Base-by-base conservation (phyloP, 35 echinoderm and acorn worm genomes). In the Apostichopus japonicus region DNA sequence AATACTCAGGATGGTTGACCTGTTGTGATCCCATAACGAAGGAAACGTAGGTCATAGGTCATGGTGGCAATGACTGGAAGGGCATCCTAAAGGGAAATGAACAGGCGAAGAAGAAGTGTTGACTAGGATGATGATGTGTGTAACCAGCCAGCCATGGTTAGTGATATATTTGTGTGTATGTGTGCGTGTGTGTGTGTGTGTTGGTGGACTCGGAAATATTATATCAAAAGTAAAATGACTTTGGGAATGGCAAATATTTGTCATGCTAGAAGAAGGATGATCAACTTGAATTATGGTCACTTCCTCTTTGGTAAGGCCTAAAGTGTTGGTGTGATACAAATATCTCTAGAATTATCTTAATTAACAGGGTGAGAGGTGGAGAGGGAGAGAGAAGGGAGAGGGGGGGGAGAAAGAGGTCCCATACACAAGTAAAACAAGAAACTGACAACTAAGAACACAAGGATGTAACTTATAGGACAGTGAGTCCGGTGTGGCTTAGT, bases 61-160 rank as follows among this genome's bases (percentile, higher is more conserved):
- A 83, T 9, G 8, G 54, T 53, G 79, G 79, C 79, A 83, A 55
- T 83, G 79, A 83, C 79, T 83, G 79, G 79, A 83, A 83, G 79
- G 79, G 24, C 54, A 83, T 83, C 33, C 33, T 44, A 44, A 44
- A 44, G 44, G 7, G 10, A 67, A 19, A 19, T 67, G 63, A 11
- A 67, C 63, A 67, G 63, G 11, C 19, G 63, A 67, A 67, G 63
- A 15, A 67, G 11, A 67, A 15, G 63, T 67, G 11, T 67, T 11
- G 19, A 67, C 11, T 67, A 15, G 11, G 63, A 67, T 15, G 63
- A 19, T 15, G 63, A 67, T 67, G 63, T 19, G 11, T 10, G 63
- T 17, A 67, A 9, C 63, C 63, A 67, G 63, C 63, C 63, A 67
- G 63, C 63, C 63, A 67, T 67, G 19, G 11, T 67, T 11, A 15